A percentile compares a stretch with the other conserved stretches of the same genome.
These are phyloP conservation scores for Palythoa grandis DNA, from an alignment of 92 coral and sea anemone species.

Conservation along the genomic window DNA sequence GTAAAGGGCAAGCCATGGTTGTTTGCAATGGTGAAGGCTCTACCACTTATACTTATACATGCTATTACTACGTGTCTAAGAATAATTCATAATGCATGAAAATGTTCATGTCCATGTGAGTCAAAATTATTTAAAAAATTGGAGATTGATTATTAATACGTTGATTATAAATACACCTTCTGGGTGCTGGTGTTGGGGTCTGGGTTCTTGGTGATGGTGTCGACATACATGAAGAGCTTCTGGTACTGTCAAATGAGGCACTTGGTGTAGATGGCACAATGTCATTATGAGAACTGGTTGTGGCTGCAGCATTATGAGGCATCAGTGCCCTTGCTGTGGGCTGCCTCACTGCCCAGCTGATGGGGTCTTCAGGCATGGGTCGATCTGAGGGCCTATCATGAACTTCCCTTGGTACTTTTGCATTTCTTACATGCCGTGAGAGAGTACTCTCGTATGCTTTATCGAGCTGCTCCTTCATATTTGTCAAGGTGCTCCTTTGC, in stretches of 20 bases:
- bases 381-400: too few relatives aligned
- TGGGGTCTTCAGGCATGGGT: too few relatives aligned
- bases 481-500: slow-evolving; percentile 3
- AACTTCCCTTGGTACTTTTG: too few relatives aligned
- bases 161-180: not conserved
- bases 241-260: not conserved
- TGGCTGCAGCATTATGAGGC: too few relatives aligned
- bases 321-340: not conserved
- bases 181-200: not conserved
- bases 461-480: not conserved
- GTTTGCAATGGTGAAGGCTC: not conserved
- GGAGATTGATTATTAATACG: too few relatives aligned
- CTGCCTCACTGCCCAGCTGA: slow-evolving; percentile 18
- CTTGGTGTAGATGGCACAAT: not conserved
- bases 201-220: not conserved
- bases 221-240: too few relatives aligned
- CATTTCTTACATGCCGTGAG: too few relatives aligned
- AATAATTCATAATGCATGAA: too few relatives aligned
- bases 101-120: too few relatives aligned
- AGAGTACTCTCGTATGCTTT: not conserved
- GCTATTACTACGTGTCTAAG: too few relatives aligned
- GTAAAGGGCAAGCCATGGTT: not conserved
- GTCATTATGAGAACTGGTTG: too few relatives aligned
- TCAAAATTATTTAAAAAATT: slow-evolving; percentile 12
- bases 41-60: too few relatives aligned